Evolutionary conservation across 2,888 invertebrate genomes (phyloP).

Genomic region (Polymixis flavicincta): DNA sequence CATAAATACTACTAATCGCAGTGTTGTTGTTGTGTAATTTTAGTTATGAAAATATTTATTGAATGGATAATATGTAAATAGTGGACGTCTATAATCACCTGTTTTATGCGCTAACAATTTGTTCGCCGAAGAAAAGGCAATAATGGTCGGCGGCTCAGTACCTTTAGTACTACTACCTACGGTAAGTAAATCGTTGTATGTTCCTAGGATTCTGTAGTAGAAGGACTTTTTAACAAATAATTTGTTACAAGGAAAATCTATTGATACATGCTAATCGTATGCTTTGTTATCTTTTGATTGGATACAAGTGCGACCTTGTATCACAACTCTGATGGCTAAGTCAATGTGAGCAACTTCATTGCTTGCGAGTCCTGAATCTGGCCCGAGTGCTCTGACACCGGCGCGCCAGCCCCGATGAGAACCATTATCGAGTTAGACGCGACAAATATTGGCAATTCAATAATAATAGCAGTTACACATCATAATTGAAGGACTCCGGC

Average conservation of each 20-base stretch:
- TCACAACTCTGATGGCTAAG: neutral
- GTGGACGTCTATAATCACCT: constrained; percentile 40
- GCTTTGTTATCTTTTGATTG: neutral
- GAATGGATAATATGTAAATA: constrained; percentile 57
- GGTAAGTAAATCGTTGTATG: constrained; percentile 60
- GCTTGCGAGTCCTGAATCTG: constrained; percentile 43
- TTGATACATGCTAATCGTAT: neutral
- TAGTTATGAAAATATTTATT: constrained; percentile 65
- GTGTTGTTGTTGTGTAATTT: constrained; percentile 60
- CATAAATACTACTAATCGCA: constrained; percentile 32
- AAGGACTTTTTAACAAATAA: constrained; percentile 1
- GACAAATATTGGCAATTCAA: constrained; percentile 67
- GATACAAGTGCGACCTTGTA: constrained; percentile 2
- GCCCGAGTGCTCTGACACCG: constrained; percentile 32
- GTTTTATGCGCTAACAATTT: constrained; percentile 54
- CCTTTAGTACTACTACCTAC: constrained; percentile 59
- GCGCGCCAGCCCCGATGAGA: constrained; percentile 49
- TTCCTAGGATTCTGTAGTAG: constrained; percentile 3
- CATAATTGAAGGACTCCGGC: constrained; percentile 45
- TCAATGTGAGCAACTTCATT: constrained; percentile 29
- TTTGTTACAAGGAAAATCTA: neutral
- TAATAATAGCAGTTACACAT: constrained; percentile 50
- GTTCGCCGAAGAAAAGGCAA: constrained; percentile 48
- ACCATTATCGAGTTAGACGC: constrained; percentile 65
- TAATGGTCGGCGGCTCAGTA: constrained; percentile 57